phyloP scores from a whole-genome alignment of 2,113 vertebrate species.

The human (Homo sapiens) region GRCh38 chr1:37940001-37940500 shows the following conservation, averaged over 20 bases:
- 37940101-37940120: conserved; percentile 11
- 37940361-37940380: neutral
- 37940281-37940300: neutral
- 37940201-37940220: conserved; percentile 61
- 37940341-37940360: neutral
- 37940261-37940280: neutral
- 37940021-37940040: neutral
- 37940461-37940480: neutral
- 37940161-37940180: conserved; percentile 28
- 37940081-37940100: neutral
- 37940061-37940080: neutral
- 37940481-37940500: conserved; percentile 11
- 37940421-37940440: neutral
- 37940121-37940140: conserved; percentile 52
- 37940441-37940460: neutral
- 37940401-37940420: neutral
- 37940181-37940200: neutral
- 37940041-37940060: neutral
- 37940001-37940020: neutral
- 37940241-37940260: neutral
- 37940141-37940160: neutral
- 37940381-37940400: neutral
- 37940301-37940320: neutral
- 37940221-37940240: neutral
- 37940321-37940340: neutral